Evolutionary conservation across 2,888 invertebrate species (phyloP).

Genomic region (Nephrotoma appendiculata): DNA sequence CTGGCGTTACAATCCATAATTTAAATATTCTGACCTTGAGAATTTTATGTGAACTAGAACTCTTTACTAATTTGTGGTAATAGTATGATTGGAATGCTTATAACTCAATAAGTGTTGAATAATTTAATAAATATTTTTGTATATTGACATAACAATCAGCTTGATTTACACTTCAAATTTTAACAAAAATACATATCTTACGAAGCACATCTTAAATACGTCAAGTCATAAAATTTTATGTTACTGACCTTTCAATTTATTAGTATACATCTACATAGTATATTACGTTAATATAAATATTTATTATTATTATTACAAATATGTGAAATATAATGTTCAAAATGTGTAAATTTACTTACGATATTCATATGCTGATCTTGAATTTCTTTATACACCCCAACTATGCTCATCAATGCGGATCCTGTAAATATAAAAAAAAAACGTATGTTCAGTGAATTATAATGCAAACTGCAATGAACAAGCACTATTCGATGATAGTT

Average conservation of each 20-base stretch:
- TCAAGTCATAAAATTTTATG: neutral
- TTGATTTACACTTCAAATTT: too few relatives aligned
- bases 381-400: slow-evolving; percentile 85
- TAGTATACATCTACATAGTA: neutral
- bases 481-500: neutral
- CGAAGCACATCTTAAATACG: too few relatives aligned
- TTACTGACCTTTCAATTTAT: neutral
- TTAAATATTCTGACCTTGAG: too few relatives aligned
- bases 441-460: neutral
- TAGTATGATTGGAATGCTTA: too few relatives aligned
- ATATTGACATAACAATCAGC: too few relatives aligned
- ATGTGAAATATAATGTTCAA: neutral
- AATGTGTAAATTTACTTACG: slow-evolving; percentile 44
- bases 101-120: too few relatives aligned
- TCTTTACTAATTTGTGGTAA: too few relatives aligned
- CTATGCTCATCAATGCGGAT: slow-evolving; percentile 79
- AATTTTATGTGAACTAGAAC: too few relatives aligned
- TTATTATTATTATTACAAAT: neutral
- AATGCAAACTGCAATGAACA: neutral
- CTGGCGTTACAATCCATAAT: too few relatives aligned
- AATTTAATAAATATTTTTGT: too few relatives aligned
- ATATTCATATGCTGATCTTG: slow-evolving; percentile 91
- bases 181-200: too few relatives aligned
- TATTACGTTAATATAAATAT: neutral
- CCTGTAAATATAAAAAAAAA: slow-evolving; percentile 38